Conservation (phyloP, 2,113 vertebrate species). For the Hypomesus transpacificus region DNA sequence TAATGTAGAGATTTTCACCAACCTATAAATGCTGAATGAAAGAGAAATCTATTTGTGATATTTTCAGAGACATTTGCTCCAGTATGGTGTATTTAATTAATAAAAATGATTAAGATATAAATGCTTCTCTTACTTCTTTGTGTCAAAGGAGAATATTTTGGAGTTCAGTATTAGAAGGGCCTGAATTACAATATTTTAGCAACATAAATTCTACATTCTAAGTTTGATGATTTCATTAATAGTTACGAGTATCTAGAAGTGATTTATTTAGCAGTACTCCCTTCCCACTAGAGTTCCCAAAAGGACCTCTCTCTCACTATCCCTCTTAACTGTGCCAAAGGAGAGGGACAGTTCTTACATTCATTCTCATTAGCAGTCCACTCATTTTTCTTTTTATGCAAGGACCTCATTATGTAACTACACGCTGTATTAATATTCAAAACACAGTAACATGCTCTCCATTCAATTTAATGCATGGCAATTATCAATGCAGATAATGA, state of each 20-base stretch:
- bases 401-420: conserved; percentile 18
- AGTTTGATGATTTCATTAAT: too few species aligned
- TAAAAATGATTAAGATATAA: conserved; percentile 92
- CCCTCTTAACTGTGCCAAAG: conserved; percentile 15
- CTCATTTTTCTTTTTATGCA: conserved; percentile 25
- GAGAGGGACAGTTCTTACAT: conserved; percentile 10
- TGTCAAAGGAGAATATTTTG: too few species aligned
- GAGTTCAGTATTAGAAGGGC: too few species aligned
- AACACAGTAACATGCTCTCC: conserved; percentile 11
- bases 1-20: conserved; percentile 90
- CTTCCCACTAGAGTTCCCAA: too few species aligned
- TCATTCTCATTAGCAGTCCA: conserved; percentile 22
- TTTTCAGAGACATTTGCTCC: conserved; percentile 99
- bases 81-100: conserved; percentile 99
- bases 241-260: too few species aligned
- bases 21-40: conserved; percentile 98
- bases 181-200: too few species aligned
- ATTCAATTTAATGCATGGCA: conserved; percentile 41
- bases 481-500: conserved; percentile 64
- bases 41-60: conserved; percentile 99
- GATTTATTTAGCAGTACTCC: too few species aligned
- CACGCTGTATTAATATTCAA: conserved; percentile 21
- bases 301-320: too few species aligned
- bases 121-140: conserved; percentile 52
- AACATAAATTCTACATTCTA: too few species aligned